phyloP scores from a whole-genome alignment of 1,140 invertebrate species.

The Pachypeltis micranthus region DNA sequence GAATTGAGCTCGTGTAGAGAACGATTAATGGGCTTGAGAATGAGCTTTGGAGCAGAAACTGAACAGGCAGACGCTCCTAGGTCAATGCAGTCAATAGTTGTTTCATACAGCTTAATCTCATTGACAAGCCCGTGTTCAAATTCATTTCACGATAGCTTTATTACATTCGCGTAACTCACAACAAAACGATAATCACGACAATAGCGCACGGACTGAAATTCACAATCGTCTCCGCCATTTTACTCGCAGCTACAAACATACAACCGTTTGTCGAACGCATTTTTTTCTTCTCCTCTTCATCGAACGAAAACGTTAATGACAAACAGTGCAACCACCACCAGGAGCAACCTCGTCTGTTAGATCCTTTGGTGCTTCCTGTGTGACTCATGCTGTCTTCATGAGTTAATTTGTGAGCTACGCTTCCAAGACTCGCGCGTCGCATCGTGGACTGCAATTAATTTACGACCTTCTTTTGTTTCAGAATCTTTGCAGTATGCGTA shows the following conservation, averaged over 20 bases:
- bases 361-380: not conserved
- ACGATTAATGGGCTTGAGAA: too few relatives aligned
- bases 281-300: not conserved
- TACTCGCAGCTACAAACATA: not conserved
- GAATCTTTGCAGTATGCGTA: conserved; percentile 29
- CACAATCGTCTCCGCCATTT: not conserved
- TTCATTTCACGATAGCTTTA: too few relatives aligned
- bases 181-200: not conserved
- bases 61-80: too few relatives aligned
- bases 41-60: too few relatives aligned
- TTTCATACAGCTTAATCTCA: too few relatives aligned
- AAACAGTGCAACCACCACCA: not conserved
- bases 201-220: not conserved
- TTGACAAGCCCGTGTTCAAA: too few relatives aligned
- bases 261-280: not conserved
- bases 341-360: not conserved
- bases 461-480: conserved; percentile 26
- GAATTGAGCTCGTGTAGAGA: too few relatives aligned
- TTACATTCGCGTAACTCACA: not conserved
- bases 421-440: conserved; percentile 11
- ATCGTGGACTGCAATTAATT: too few relatives aligned
- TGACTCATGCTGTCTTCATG: not conserved
- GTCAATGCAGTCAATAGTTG: too few relatives aligned
- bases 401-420: not conserved
- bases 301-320: not conserved